Conservation (phyloP, 2,113 vertebrate genomes). For the Epinephelus cyanopodus region DNA sequence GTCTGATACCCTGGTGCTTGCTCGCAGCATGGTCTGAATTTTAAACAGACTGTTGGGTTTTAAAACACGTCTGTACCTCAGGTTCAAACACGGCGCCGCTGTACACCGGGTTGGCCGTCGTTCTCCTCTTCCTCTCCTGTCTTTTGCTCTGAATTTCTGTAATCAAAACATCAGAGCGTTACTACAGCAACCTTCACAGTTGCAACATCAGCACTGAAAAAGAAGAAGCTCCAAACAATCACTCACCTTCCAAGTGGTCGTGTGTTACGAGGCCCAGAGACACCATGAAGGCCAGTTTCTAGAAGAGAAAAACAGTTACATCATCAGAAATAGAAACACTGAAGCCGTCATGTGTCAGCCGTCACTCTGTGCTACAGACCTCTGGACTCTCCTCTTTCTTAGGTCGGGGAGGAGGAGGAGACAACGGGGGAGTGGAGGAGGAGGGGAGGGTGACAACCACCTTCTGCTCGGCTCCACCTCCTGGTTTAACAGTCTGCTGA, state of each 20-base stretch:
- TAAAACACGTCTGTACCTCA: slow-evolving; percentile 86
- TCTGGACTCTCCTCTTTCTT: slow-evolving; percentile 97
- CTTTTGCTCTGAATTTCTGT: slow-evolving; percentile 98
- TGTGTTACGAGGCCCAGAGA: slow-evolving; percentile 97
- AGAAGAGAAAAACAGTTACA: background rate
- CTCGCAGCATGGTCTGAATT: no score
- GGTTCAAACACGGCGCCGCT: slow-evolving; percentile 98
- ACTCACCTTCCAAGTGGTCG: slow-evolving; percentile 96
- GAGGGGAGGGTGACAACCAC: slow-evolving; percentile 84
- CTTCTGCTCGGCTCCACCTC: slow-evolving; percentile 90
- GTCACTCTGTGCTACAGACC: slow-evolving; percentile 77
- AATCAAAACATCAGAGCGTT: slow-evolving; percentile 6
- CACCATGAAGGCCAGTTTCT: slow-evolving; percentile 99
- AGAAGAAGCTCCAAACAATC: no score
- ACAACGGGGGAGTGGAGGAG: slow-evolving; percentile 79
- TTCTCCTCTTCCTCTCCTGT: slow-evolving; percentile 97
- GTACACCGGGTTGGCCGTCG: slow-evolving; percentile 98
- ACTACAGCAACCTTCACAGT: background rate
- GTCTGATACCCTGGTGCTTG: no score
- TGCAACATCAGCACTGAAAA: background rate
- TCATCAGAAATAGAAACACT: background rate
- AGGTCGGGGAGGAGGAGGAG: slow-evolving; percentile 90
- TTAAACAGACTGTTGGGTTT: no score
- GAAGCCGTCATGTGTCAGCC: background rate
- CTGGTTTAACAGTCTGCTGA: slow-evolving; percentile 88